Evolutionary conservation across 2,797 vertebrate species (phyloP).

Genomic region (Oceanodroma leucorhoa): DNA sequence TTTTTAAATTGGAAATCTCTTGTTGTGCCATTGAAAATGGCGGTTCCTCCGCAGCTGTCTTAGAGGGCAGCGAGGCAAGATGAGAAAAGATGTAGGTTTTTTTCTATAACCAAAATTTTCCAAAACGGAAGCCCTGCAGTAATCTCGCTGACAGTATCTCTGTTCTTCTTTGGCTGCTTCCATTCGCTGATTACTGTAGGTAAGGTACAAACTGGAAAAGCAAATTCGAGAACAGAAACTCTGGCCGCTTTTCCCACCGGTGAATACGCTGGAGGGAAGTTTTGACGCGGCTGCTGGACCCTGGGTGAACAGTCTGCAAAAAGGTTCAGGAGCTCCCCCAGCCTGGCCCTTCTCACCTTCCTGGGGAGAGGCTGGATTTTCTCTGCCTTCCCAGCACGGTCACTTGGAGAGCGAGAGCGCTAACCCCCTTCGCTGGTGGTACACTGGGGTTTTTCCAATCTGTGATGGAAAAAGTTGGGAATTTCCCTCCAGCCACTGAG

Average conservation of each 20-base stretch:
- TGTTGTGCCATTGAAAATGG: fast-evolving
- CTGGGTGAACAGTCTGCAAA: neutral
- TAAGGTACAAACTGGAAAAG: neutral
- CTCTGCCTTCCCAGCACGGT: neutral
- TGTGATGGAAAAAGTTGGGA: neutral
- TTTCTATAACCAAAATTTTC: fast-evolving
- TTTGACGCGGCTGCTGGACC: neutral
- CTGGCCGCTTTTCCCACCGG: neutral
- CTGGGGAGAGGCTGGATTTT: neutral
- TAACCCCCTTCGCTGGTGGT: neutral
- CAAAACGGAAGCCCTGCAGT: neutral
- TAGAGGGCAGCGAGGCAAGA: neutral
- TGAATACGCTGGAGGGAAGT: neutral
- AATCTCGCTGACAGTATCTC: neutral
- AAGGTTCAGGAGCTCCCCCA: neutral
- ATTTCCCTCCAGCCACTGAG: neutral
- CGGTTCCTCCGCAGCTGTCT: neutral
- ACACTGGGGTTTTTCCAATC: neutral
- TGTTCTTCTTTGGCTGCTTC: neutral
- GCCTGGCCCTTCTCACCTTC: neutral
- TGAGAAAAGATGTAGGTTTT: neutral
- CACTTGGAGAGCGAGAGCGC: neutral
- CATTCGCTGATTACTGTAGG: neutral
- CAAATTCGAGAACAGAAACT: neutral
- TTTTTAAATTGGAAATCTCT: neutral